These are phyloP conservation scores for Epistrophe grossulariae DNA, from an alignment of 2,888 invertebrate genomes.

Conservation along the genomic window DNA sequence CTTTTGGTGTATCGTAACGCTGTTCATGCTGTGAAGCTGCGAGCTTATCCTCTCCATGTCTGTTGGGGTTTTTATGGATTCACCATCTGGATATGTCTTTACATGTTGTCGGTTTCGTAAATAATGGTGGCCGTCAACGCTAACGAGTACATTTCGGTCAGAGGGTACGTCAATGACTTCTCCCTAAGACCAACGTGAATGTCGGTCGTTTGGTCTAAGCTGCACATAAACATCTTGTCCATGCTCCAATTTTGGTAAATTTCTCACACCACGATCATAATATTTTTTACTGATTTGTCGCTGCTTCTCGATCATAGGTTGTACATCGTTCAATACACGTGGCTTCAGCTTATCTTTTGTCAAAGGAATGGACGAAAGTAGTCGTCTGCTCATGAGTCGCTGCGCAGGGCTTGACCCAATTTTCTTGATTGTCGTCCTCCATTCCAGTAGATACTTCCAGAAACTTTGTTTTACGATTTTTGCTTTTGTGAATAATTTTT, in stretches of 20 bases:
- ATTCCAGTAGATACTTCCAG: conserved; percentile 30
- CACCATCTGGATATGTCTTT: conserved; percentile 17
- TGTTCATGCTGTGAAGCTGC: neutral
- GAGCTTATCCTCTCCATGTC: neutral
- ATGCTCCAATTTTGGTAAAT: conserved; percentile 32
- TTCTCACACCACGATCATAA: conserved; percentile 26
- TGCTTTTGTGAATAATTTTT: conserved; percentile 17
- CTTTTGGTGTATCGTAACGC: neutral
- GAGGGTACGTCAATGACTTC: conserved; percentile 12
- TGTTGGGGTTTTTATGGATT: neutral
- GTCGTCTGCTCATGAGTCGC: conserved; percentile 32
- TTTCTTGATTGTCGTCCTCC: conserved; percentile 25
- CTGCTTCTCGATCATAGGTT: conserved; percentile 15
- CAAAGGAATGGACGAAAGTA: conserved; percentile 27
- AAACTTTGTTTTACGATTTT: conserved; percentile 30
- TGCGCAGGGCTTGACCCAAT: neutral
- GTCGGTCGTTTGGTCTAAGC: conserved; percentile 36
- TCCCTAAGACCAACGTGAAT: conserved; percentile 21
- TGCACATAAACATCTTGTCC: conserved; percentile 38
- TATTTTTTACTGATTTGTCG: conserved; percentile 34
- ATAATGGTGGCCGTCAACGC: conserved; percentile 31
- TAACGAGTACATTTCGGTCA: conserved; percentile 20
- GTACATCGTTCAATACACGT: neutral
- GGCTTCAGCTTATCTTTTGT: too few relatives aligned
- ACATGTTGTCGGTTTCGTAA: conserved; percentile 38